These are phyloP conservation scores for Lypha dubia DNA, from an alignment of 2,888 invertebrate species.

Conservation along the genomic window DNA sequence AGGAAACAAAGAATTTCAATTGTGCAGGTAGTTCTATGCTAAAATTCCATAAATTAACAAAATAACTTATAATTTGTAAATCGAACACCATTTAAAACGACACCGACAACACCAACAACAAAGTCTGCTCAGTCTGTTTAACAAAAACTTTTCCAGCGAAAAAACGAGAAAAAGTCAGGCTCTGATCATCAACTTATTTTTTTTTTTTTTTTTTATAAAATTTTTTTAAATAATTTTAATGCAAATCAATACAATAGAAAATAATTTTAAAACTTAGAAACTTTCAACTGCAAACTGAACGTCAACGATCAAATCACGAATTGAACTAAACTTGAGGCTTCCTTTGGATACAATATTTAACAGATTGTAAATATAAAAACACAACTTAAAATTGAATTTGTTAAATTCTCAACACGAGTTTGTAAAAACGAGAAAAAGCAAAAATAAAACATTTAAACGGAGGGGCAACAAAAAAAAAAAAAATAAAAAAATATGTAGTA, in stretches of 20 bases:
- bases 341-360: conserved; percentile 81
- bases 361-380: conserved; percentile 69
- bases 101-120: too few relatives aligned
- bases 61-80: conserved; percentile 70
- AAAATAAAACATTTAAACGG: conserved; percentile 44
- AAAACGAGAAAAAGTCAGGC: not conserved
- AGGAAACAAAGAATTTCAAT: conserved; percentile 56
- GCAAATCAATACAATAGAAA: not conserved
- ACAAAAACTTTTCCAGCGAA: not conserved
- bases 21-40: conserved; percentile 52
- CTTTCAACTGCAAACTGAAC: conserved; percentile 67
- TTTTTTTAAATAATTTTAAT: conserved; percentile 6
- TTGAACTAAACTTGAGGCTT: conserved; percentile 80
- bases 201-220: not conserved
- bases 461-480: conserved; percentile 4
- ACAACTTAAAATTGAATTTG: conserved; percentile 56
- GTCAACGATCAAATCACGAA: conserved; percentile 76
- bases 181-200: not conserved
- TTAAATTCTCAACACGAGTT: conserved; percentile 62
- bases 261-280: conserved; percentile 37
- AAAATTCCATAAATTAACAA: conserved; percentile 73
- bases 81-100: conserved; percentile 70
- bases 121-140: conserved; percentile 11
- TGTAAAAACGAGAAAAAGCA: conserved; percentile 37
- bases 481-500: too few relatives aligned